Conservation (phyloP, 2,113 vertebrate genomes). For the Spheniscus mendiculus region DNA sequence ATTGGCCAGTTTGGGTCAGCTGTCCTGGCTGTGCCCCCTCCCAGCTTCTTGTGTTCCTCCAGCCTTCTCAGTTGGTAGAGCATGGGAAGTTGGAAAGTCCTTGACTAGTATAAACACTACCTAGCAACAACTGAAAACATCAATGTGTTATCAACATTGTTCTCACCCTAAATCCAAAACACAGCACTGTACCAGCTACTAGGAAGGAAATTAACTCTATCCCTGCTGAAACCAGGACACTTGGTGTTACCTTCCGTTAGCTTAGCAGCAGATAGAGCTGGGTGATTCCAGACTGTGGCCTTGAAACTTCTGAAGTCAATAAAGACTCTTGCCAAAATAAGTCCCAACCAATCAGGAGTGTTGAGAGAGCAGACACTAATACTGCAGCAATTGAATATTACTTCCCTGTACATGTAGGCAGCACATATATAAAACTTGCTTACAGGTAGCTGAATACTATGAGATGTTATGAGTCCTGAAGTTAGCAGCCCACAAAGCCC, state of each 20-base stretch:
- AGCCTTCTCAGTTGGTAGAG: too few relatives aligned
- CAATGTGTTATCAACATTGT: too few relatives aligned
- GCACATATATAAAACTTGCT: background rate
- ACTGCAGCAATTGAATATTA: background rate
- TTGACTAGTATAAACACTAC: too few relatives aligned
- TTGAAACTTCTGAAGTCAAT: background rate
- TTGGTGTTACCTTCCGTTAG: background rate
- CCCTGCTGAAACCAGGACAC: too few relatives aligned
- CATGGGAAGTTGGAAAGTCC: too few relatives aligned
- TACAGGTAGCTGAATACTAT: background rate
- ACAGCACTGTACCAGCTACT: too few relatives aligned
- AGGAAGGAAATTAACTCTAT: too few relatives aligned
- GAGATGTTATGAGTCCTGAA: background rate
- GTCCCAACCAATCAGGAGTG: background rate
- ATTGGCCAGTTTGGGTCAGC: too few relatives aligned
- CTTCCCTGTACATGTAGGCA: background rate
- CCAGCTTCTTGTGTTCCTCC: too few relatives aligned
- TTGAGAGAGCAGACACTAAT: background rate
- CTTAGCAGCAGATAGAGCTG: background rate
- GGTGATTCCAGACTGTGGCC: background rate
- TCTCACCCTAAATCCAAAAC: too few relatives aligned
- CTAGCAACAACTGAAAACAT: too few relatives aligned
- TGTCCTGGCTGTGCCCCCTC: too few relatives aligned
- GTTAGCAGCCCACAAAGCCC: background rate
- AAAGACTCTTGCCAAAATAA: background rate